Percentiles rank a stretch among this genome's conserved stretches.
Conservation (phyloP, 2,888 invertebrate genomes). For the Amaurobius ferox region DNA sequence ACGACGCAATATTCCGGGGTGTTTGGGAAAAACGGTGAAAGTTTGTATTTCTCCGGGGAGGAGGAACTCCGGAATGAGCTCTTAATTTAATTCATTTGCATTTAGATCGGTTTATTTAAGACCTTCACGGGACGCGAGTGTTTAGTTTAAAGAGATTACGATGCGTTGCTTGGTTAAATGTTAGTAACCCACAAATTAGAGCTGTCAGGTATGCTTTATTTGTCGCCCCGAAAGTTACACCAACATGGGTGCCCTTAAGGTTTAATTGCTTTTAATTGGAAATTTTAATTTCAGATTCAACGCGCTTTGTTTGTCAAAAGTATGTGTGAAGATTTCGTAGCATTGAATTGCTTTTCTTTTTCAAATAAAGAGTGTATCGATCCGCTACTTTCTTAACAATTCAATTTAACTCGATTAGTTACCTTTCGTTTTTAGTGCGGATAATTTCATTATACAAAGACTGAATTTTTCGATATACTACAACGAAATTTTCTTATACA, state of each 20-base stretch:
- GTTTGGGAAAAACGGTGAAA: slow-evolving; percentile 22
- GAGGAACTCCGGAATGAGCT: slow-evolving; percentile 20
- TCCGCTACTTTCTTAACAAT: too few species aligned
- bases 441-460: too few species aligned
- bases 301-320: too few species aligned
- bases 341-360: too few species aligned
- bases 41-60: slow-evolving; percentile 39
- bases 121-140: background rate
- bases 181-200: slow-evolving; percentile 17
- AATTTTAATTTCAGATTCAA: background rate
- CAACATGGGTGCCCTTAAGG: background rate
- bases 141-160: background rate
- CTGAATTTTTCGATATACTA: too few species aligned
- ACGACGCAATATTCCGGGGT: slow-evolving; percentile 37
- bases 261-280: slow-evolving; percentile 8
- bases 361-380: too few species aligned
- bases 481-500: too few species aligned
- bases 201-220: slow-evolving; percentile 23
- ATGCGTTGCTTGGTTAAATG: slow-evolving; percentile 13
- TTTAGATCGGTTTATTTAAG: slow-evolving; percentile 68
- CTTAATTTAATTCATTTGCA: slow-evolving; percentile 64
- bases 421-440: too few species aligned
- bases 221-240: slow-evolving; percentile 14
- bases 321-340: too few species aligned
- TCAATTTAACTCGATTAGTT: too few species aligned